Base-by-base conservation (phyloP, 2,888 invertebrate genomes). In the Gastracanthus pulcherrimus region DNA sequence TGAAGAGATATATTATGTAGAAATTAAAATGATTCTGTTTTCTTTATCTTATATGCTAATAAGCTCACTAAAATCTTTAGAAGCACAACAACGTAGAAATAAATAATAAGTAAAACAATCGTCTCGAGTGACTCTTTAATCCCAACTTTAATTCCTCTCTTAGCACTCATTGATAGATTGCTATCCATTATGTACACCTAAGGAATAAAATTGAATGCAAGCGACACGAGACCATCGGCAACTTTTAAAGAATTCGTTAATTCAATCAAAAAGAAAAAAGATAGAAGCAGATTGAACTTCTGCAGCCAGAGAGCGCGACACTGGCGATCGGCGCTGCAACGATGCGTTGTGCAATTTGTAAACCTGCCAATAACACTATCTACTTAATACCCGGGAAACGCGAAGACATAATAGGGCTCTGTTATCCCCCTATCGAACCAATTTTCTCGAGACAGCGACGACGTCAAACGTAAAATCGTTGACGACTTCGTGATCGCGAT, bases 361-460 rank as follows among this genome's bases (percentile, higher is more conserved):
- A 84, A 82, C 77, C 84, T 87, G 85, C 84, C 87, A 86, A 87
- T 87, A 86, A 82, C 85, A 86, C 76, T 85, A 85, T 84, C 82
- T 81, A 58, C 81, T 84, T 85, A 84, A 86, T 86, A 85, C 76
- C 67, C 45, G 29, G 29, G 19, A 13, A 38, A 71, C 5, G 55
- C 45, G 45, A 4, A 70, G 38, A 23, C 11, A 23, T 3, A n/a
- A 13, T 6, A 55, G 38, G 5, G 9, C n/a, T 71, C 31, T 11
- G 36, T 36, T 70, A 9, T 41, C 29, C 13, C 16, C 31, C 11
- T 34, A 31, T 62, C 31, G 62, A 72, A 29, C 11, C 58, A 23
- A 74, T 74, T 74, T 70, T 23, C 45, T 74, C 19, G 31, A 31
- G 62, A 45, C 31, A 31, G 23, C 26, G 6, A 41, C 23, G 34